Evolutionary conservation across 2,797 vertebrate species (phyloP).

Genomic region (Falco novaeseelandiae): DNA sequence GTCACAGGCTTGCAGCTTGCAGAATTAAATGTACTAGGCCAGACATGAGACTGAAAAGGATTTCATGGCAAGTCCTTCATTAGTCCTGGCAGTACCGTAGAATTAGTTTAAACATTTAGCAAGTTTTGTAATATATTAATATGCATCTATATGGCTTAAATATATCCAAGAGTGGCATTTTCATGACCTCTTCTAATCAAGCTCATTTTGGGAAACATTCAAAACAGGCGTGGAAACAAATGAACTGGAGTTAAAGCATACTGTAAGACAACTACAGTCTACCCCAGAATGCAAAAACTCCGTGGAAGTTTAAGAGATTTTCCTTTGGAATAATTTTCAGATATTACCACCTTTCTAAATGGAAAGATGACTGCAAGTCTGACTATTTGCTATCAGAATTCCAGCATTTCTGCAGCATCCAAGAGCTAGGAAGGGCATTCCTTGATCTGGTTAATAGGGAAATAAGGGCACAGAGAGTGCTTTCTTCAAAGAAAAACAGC

Average conservation of each 20-base stretch:
- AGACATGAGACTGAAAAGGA: neutral
- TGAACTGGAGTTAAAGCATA: neutral
- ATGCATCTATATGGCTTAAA: neutral
- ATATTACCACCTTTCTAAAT: neutral
- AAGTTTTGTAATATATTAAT: neutral
- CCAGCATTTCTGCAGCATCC: neutral
- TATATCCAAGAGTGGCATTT: neutral
- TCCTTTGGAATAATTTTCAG: neutral
- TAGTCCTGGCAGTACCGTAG: neutral
- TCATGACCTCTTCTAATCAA: neutral
- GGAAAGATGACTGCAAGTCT: neutral
- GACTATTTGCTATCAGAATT: neutral
- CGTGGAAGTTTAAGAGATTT: neutral
- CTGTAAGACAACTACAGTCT: neutral
- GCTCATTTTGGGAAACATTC: neutral
- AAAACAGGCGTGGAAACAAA: neutral
- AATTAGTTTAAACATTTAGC: neutral
- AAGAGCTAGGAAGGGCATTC: neutral
- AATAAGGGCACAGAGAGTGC: neutral
- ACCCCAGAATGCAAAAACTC: neutral
- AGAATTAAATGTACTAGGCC: neutral
- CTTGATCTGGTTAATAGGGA: neutral
- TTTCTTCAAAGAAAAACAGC: neutral
- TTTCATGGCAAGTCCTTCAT: neutral
- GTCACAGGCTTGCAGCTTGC: neutral